phyloP scores from a whole-genome alignment of 2,888 invertebrate species.

The Mylabris sibirica region DNA sequence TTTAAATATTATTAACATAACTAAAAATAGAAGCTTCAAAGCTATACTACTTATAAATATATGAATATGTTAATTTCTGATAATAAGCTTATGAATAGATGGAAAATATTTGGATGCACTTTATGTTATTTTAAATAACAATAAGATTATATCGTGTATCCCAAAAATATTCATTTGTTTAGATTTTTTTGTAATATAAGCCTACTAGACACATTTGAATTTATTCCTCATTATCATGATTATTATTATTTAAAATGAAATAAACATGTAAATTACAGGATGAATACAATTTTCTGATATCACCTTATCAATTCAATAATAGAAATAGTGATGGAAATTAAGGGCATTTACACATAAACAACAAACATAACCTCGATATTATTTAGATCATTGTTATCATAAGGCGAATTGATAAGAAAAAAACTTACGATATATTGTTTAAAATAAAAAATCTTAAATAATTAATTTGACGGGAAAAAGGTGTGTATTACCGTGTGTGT shows the following conservation, averaged over 20 bases:
- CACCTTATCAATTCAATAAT: not conserved
- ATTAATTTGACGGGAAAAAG: not conserved
- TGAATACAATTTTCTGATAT: constrained; percentile 8
- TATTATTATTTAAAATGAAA: not conserved
- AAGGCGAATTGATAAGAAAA: not conserved
- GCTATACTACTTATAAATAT: not conserved
- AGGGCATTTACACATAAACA: constrained; percentile 4
- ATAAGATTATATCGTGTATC: not conserved
- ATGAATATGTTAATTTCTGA: constrained; percentile 1
- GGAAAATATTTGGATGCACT: constrained; percentile 6
- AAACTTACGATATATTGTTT: not conserved
- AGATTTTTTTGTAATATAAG: not conserved
- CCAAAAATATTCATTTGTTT: not conserved
- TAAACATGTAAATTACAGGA: constrained; percentile 7
- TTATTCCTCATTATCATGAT: not conserved
- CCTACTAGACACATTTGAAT: not conserved
- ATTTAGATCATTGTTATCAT: constrained; percentile 4
- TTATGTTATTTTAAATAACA: constrained; percentile 6
- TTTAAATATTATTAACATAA: not conserved
- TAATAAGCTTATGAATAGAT: constrained; percentile 3
- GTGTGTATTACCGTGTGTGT: not conserved
- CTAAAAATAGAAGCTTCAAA: not conserved
- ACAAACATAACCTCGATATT: constrained; percentile 6
- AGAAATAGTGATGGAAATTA: not conserved
- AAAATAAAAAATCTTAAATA: no score